Evolutionary conservation across 2,113 vertebrate species (phyloP).

Genomic region (Brienomyrus brachyistius): DNA sequence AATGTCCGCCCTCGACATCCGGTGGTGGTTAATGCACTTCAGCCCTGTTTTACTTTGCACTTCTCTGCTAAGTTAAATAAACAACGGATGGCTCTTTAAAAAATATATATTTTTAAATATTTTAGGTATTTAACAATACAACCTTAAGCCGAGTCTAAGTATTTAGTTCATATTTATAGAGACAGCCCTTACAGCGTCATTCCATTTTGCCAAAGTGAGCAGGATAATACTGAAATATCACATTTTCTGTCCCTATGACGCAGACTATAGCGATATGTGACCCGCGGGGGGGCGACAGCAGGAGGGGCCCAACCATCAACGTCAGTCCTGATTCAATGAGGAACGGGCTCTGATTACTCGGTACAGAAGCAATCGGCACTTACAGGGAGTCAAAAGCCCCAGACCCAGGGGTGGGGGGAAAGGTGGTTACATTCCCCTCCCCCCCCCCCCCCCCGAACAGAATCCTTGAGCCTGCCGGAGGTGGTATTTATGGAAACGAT

Average conservation of each 20-base stretch:
- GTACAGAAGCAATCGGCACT: constrained; percentile 34
- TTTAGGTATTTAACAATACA: neutral
- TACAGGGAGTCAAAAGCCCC: constrained; percentile 37
- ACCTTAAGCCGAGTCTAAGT: neutral
- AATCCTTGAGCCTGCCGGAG: constrained; percentile 10
- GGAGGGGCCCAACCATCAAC: neutral
- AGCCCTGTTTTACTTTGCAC: neutral
- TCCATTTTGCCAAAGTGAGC: neutral
- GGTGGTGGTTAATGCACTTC: neutral
- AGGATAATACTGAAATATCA: neutral
- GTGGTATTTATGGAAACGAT: neutral
- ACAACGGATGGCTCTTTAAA: neutral
- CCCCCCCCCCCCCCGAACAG: neutral
- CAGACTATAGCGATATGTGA: neutral
- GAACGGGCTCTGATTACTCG: constrained; percentile 46
- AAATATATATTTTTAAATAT: too few species aligned
- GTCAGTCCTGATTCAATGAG: neutral
- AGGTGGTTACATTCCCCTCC: constrained; percentile 47
- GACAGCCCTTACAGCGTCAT: neutral
- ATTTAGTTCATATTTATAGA: neutral
- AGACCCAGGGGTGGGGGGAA: constrained; percentile 39
- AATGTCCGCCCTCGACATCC: neutral
- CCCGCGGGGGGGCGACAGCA: neutral
- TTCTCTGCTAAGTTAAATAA: neutral
- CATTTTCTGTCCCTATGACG: neutral